A percentile compares a stretch with the other conserved stretches of the same genome.
Evolutionary conservation across 1,140 invertebrate genomes (phyloP).

Genomic region (Pteromalus puparum): DNA sequence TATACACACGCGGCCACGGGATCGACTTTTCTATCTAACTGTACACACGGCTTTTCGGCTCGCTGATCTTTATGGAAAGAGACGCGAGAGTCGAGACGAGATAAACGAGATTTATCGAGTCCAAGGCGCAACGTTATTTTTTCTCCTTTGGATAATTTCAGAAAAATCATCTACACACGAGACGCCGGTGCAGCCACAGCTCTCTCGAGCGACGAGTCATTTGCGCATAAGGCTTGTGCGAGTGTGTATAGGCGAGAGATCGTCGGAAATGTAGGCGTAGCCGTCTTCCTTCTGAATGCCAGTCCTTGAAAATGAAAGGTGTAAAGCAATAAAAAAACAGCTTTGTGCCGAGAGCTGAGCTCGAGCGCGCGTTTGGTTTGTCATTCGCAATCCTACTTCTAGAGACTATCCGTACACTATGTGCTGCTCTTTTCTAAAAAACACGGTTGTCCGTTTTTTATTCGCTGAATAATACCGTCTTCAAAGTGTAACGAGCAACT

Average conservation of each 20-base stretch:
- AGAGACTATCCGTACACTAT: not conserved
- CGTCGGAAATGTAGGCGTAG: slow-evolving; percentile 29
- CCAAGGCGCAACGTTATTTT: not conserved
- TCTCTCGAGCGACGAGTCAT: not conserved
- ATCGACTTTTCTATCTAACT: slow-evolving; percentile 27
- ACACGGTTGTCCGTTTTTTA: too few relatives aligned
- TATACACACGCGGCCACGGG: not conserved
- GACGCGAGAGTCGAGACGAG: not conserved
- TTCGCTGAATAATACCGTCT: too few relatives aligned
- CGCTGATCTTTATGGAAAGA: not conserved
- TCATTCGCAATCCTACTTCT: not conserved
- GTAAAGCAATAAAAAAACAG: slow-evolving; percentile 24
- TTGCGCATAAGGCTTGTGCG: not conserved
- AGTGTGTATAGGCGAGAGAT: not conserved
- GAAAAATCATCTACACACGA: not conserved
- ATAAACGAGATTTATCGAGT: not conserved
- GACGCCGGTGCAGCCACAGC: not conserved
- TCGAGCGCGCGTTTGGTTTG: not conserved
- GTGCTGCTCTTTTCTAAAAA: not conserved
- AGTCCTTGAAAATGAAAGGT: slow-evolving; percentile 29
- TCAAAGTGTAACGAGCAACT: too few relatives aligned
- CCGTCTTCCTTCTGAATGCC: slow-evolving; percentile 24
- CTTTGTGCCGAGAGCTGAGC: not conserved
- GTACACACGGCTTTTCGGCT: not conserved
- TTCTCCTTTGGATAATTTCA: not conserved